Evolutionary conservation across 2,888 invertebrate genomes (phyloP).

Genomic region (Lepidonotus clava): DNA sequence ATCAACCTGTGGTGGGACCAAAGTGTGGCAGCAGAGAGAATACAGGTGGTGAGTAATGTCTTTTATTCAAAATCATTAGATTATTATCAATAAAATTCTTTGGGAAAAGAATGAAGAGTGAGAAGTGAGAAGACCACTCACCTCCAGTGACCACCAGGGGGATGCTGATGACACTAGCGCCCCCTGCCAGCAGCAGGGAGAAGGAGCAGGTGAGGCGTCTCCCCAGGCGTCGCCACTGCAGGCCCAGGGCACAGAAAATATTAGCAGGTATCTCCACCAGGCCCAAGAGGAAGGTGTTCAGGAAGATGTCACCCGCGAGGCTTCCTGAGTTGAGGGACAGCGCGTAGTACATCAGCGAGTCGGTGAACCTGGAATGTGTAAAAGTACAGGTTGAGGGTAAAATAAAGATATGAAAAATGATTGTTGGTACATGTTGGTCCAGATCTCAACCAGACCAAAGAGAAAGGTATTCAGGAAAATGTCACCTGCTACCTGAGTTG

Average conservation of each 20-base stretch:
- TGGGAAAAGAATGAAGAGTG: too few species aligned
- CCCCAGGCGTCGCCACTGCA: conserved; percentile 56
- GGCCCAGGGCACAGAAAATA: conserved; percentile 53
- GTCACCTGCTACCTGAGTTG: conserved; percentile 60
- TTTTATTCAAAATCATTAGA: too few species aligned
- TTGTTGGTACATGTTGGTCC: conserved; percentile 64
- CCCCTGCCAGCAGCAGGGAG: conserved; percentile 58
- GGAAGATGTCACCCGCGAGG: conserved; percentile 62
- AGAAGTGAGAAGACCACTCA: background rate
- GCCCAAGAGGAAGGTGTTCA: conserved; percentile 63
- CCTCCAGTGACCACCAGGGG: conserved; percentile 52
- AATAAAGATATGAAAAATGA: too few species aligned
- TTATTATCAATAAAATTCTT: too few species aligned
- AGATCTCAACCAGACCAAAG: conserved; percentile 63
- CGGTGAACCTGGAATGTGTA: conserved; percentile 63
- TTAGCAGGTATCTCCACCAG: conserved; percentile 65
- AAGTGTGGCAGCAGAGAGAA: too few species aligned
- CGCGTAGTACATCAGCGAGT: conserved; percentile 64
- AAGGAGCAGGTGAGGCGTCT: conserved; percentile 53
- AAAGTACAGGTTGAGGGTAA: too few species aligned
- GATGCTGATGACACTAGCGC: conserved; percentile 56
- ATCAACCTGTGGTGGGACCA: too few species aligned
- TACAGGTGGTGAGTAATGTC: too few species aligned
- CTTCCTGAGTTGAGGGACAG: conserved; percentile 61
- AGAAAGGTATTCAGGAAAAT: conserved; percentile 64